Evolutionary conservation across 2,797 vertebrate species (phyloP), one percentile per base, ranked within the genome.

Genomic region (Poliocrania exsul): DNA sequence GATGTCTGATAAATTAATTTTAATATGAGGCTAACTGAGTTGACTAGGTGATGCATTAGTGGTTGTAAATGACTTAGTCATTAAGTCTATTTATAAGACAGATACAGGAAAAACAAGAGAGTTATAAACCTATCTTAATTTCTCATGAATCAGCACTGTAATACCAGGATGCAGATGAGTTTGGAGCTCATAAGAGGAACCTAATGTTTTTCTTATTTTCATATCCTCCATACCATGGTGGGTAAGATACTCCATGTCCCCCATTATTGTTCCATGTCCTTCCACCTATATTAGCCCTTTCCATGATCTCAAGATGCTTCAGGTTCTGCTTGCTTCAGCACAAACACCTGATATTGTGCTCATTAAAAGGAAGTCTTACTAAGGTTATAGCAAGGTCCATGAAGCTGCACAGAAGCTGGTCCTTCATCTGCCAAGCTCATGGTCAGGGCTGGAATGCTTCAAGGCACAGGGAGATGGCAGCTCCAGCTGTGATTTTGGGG

Each of bases 1-100:
- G 65, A 96, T 92, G 54, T 71, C 86, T 92, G 96, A 95, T 94
- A 94, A 97, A 96, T 94, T 96, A 82, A 95, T 97, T 97, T 97
- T 96, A 93, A 86, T 95, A 91, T 89, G 84, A 80, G 62, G 71
- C 82, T 81, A 66, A 60, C 77, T 81, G 35, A 73, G 54, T 96
- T 94, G 94, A 78, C 85, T 92, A 93, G 95, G 74, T 95, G 86
- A 92, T 92, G 54, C 60, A 82, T 95, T 94, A 96, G 72, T 74
- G 92, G 64, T 95, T 72, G 18, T 94, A 90, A 96, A 87, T 84
- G 64, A 81, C 81, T 93, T 95, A 81, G 71, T 65, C 71, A 83
- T 79, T 93, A 67, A 90, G 31, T 94, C 82, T 90, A 70, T 92
- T 95, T 97, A 81, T 93, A 95, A 95, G 53, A 49, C 57, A 78